These are phyloP conservation scores for Anser brachyrhynchus DNA, from an alignment of 2,113 vertebrate genomes.

Conservation along the genomic window DNA sequence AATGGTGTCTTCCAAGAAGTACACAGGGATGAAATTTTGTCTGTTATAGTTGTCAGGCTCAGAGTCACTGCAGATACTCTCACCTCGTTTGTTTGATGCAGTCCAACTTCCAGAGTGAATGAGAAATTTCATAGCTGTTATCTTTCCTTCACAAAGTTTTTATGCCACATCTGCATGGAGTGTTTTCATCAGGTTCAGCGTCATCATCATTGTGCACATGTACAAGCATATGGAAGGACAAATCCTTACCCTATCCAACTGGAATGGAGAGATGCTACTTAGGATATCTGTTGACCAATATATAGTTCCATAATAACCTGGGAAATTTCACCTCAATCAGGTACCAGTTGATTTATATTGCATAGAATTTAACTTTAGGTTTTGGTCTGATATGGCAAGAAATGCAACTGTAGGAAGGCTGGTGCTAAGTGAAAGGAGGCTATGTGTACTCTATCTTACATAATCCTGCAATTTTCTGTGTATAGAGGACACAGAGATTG, in stretches of 20 bases:
- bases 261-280: background rate
- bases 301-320: background rate
- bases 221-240: background rate
- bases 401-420: background rate
- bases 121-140: background rate
- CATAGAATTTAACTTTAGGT: background rate
- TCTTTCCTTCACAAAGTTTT: background rate
- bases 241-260: background rate
- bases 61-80: background rate
- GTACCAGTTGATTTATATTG: background rate
- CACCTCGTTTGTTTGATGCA: background rate
- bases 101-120: background rate
- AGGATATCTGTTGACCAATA: background rate
- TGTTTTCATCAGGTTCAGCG: background rate
- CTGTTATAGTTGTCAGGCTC: background rate
- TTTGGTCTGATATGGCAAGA: background rate
- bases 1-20: background rate
- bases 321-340: background rate
- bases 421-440: background rate
- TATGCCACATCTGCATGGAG: background rate
- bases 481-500: background rate
- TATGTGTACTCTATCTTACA: accelerated
- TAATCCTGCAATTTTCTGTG: background rate
- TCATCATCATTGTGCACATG: background rate
- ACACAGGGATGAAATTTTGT: background rate